Base-by-base conservation (phyloP, 2,888 invertebrate species). In the Rotaria sp. region DNA sequence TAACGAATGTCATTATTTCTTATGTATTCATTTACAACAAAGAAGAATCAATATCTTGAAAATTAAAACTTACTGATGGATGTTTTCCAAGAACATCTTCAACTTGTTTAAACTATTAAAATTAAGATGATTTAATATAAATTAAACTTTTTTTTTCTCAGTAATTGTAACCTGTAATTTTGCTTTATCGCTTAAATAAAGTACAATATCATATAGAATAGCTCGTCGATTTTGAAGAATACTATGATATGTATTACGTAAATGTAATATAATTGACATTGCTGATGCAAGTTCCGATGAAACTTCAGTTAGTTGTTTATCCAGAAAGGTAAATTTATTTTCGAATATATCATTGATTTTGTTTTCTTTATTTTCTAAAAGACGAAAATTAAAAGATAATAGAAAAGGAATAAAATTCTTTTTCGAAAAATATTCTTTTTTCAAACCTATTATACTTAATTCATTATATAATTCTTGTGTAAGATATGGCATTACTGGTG, bases 401-500 rank as follows among this genome's bases (percentile, higher is more conserved):
- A 35, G 5, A 67, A 15, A 50, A 15, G 45, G 50, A 50, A 50
- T 67, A 10, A 21, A 10, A 41, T 41, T 2, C 2, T 38, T 24
- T 74, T 24, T 74, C 15, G 21, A 74, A 74, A 24, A 52, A 30
- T 1, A n/a, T 13, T 11, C 10, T 0, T 59, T 21, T 10, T 11
- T 24, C 38, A 24, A 24, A 74, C 74, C 74, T 74, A 74, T 21
- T 2, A 2, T 15, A 13, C 15, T 80, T 45, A 80, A 45, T 80
- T 80, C 80, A 45, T 80, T 45, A n/a, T 84, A 11, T n/a, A 84
- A 45, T 52, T 87, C 85, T 85, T 87, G 85, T 24, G 87, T 84
- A 38, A 85, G 50, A 85, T 85, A 84, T 38, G 87, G 87, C 85
- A 85, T 84, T 2, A 87, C 55, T 26, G 87, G 87, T 84, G 84